A percentile compares a stretch with the other conserved stretches of the same genome.
These are phyloP conservation scores for Hermetia illucens DNA, from an alignment of 1,140 invertebrate species.

Conservation along the genomic window DNA sequence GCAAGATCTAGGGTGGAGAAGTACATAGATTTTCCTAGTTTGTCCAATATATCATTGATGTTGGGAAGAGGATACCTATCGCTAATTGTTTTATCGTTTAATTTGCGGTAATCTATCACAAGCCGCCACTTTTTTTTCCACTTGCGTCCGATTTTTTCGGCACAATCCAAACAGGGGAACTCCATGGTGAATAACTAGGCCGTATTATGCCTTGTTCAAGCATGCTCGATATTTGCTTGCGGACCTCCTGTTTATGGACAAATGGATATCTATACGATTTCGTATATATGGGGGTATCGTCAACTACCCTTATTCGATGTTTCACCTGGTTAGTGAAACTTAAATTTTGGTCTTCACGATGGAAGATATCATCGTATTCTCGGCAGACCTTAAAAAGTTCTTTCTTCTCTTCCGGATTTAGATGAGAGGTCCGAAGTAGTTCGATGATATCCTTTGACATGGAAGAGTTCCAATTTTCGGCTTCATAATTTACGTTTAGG, in stretches of 20 bases:
- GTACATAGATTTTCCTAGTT: constrained; percentile 14
- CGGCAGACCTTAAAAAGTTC: neutral
- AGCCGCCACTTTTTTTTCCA: no score
- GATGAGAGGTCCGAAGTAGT: no score
- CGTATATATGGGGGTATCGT: constrained; percentile 9
- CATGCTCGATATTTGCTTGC: constrained; percentile 8
- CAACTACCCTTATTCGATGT: constrained; percentile 13
- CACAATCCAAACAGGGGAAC: no score
- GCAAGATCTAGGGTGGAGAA: constrained; percentile 30
- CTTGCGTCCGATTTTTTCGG: no score
- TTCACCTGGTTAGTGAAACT: constrained; percentile 11
- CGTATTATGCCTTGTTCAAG: constrained; percentile 1
- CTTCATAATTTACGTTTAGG: no score
- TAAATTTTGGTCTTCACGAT: constrained; percentile 11
- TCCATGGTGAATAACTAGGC: no score
- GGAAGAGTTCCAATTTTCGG: no score
- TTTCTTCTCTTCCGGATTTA: constrained; percentile 4
- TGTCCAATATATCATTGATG: constrained; percentile 27
- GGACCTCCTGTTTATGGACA: constrained; percentile 13
- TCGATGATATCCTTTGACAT: no score
- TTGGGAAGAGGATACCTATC: constrained; percentile 32
- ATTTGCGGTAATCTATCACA: constrained; percentile 14
- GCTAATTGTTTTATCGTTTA: constrained; percentile 14
- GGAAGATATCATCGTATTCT: constrained; percentile 11
- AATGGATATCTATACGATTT: constrained; percentile 16